Evolutionary conservation across 2,888 invertebrate species (phyloP), one percentile per base, ranked within the genome.

Genomic region (Synergus laeviventris): DNA sequence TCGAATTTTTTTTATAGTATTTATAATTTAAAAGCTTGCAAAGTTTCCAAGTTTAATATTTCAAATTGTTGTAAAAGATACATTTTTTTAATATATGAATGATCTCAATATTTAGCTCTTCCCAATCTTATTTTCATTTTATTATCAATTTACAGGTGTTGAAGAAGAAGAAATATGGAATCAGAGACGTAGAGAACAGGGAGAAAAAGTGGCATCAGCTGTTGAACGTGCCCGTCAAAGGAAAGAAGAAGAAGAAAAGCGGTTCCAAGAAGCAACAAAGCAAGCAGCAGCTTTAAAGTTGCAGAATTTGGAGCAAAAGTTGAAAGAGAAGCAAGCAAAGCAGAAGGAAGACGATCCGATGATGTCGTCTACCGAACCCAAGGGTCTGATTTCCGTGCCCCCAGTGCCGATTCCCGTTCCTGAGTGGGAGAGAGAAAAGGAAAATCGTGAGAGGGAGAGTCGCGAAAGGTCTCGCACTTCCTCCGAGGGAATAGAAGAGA

Each of bases 221-320:
- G 95, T 97, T 18, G 97, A 96, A 83, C 93, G 97, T 39, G 97
- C 97, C 0, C 94, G 96, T 76, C 96, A 95, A 87, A 94, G 96
- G 39, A 96, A 97, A 85, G 97, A 97, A 87, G 97, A 97, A 87
- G 97, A 97, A 87, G 97, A 97, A 87, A 95, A 97, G 80, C 93
- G 96, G 60, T 95, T 93, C 85, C 93, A 93, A 84, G 94, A 95
- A 86, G 92, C 93, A 16, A 94, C 94, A 84, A 93, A 91, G 89
- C 91, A 92, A 83, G 92, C 92, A 11, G 93, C 94, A 31, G 93
- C 93, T 59, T 95, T 95, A 84, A 95, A 95, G 86, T 89, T 95
- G 76, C 93, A 94, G 85, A 94, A 94, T 86, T 90, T 95, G 5
- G 95, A 95, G 85, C 94, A 95, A 88, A 94, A 94, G 86, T 91